Evolutionary conservation across 2,797 vertebrate species (phyloP).

Genomic region (Takifugu rubripes): DNA sequence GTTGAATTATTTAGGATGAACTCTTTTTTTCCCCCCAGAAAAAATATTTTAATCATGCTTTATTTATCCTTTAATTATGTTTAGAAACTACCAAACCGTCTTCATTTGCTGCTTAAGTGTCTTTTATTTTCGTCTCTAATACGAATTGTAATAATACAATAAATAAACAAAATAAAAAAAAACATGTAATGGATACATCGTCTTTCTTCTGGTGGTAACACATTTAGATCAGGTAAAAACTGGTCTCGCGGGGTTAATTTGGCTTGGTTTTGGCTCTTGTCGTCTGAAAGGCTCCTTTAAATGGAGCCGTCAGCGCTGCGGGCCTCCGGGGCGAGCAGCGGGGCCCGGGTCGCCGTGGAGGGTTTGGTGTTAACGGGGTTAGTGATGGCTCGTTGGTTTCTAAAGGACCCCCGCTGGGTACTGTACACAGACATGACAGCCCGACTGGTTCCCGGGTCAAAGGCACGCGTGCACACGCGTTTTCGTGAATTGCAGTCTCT

Average conservation of each 20-base stretch:
- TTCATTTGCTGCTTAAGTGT: not conserved
- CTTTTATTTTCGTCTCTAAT: too few relatives aligned
- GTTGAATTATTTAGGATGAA: slow-evolving; percentile 3
- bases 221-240: slow-evolving; percentile 50
- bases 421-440: slow-evolving; percentile 80
- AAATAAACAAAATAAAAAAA: too few relatives aligned
- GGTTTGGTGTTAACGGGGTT: slow-evolving; percentile 91
- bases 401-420: slow-evolving; percentile 85
- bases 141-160: too few relatives aligned
- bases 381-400: slow-evolving; percentile 91
- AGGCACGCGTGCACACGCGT: slow-evolving; percentile 6
- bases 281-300: slow-evolving; percentile 81
- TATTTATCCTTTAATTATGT: not conserved
- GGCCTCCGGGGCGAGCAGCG: slow-evolving; percentile 52
- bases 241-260: slow-evolving; percentile 35
- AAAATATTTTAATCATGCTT: too few relatives aligned
- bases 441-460: slow-evolving; percentile 44
- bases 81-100: not conserved
- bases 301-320: slow-evolving; percentile 74
- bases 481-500: slow-evolving; percentile 2
- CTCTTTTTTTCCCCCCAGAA: not conserved
- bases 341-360: slow-evolving; percentile 76
- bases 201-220: not conserved
- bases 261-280: slow-evolving; percentile 75
- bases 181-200: slow-evolving; percentile 5